phyloP scores from a whole-genome alignment of 2,888 invertebrate species.

The Clunio marinus region DNA sequence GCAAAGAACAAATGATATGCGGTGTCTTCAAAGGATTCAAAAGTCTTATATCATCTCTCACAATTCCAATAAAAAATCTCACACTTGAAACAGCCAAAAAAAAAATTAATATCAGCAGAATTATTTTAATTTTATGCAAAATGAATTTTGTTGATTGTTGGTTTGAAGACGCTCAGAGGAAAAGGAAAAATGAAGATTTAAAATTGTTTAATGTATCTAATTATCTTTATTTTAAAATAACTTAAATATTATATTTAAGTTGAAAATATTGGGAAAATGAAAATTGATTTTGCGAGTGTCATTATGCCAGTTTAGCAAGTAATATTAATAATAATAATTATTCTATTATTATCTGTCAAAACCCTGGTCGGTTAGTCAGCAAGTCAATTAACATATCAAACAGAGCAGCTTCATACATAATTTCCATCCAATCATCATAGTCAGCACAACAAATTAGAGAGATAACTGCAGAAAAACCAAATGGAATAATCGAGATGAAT shows the following conservation, averaged over 20 bases:
- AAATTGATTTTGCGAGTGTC: too few species aligned
- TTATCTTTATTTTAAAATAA: too few species aligned
- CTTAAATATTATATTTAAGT: too few species aligned
- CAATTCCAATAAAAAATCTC: background rate
- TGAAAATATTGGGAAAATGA: too few species aligned
- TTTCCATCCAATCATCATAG: background rate
- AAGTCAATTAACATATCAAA: constrained; percentile 29
- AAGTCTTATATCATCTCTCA: constrained; percentile 26
- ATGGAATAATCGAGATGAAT: background rate
- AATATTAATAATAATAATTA: too few species aligned
- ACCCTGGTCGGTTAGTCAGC: too few species aligned
- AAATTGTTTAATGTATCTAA: too few species aligned
- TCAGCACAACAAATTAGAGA: background rate
- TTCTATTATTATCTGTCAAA: too few species aligned
- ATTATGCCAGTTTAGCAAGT: too few species aligned
- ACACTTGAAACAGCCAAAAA: background rate
- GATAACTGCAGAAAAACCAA: background rate
- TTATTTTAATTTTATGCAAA: constrained; percentile 38
- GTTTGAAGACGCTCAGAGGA: background rate
- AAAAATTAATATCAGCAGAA: constrained; percentile 13
- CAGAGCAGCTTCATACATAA: background rate
- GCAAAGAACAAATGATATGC: background rate
- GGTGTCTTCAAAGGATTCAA: constrained; percentile 2
- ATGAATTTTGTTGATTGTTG: constrained; percentile 17
- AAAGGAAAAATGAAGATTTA: too few species aligned